A percentile compares a stretch with the other conserved stretches of the same genome.
Conservation (phyloP, 2,797 vertebrate species). For the Enteromius mattozi region DNA sequence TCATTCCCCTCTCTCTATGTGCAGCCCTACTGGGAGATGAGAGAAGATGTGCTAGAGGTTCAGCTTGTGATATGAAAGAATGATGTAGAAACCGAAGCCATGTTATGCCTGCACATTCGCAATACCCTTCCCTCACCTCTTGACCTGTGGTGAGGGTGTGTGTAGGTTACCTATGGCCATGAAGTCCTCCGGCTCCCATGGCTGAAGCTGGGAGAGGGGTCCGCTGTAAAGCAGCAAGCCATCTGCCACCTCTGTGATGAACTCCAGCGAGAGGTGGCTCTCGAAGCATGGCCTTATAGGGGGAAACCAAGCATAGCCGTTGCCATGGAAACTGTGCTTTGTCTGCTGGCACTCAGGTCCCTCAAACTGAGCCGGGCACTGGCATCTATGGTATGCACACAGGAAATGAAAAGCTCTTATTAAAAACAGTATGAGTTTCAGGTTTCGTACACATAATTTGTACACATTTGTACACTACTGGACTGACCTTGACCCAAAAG, state of each 20-base stretch:
- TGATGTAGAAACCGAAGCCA: conserved; percentile 19
- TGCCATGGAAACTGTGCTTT: conserved; percentile 85
- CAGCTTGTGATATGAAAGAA: conserved; percentile 35
- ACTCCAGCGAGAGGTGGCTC: conserved; percentile 86
- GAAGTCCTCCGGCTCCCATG: conserved; percentile 80
- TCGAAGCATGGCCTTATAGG: conserved; percentile 86
- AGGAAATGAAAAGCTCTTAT: conserved; percentile 39
- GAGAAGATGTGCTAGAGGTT: conserved; percentile 25
- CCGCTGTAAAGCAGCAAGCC: conserved; percentile 88
- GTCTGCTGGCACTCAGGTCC: conserved; percentile 91
- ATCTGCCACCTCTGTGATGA: conserved; percentile 82
- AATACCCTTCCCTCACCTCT: neutral
- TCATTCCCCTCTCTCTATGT: conserved; percentile 11
- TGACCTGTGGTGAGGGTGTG: neutral
- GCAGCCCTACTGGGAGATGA: conserved; percentile 18
- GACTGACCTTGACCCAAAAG: neutral
- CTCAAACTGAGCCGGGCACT: conserved; percentile 83
- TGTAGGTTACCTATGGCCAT: conserved; percentile 83
- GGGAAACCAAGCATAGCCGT: conserved; percentile 90
- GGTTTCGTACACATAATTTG: neutral
- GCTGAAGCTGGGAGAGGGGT: conserved; percentile 73
- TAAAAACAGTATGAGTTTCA: conserved; percentile 20
- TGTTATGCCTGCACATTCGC: neutral
- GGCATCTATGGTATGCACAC: conserved; percentile 76
- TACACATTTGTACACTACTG: neutral